A percentile compares a stretch with the other conserved stretches of the same genome.
These are phyloP conservation scores for Omphaloscelis lunosa DNA, from an alignment of 2,888 invertebrate genomes.

Conservation along the genomic window DNA sequence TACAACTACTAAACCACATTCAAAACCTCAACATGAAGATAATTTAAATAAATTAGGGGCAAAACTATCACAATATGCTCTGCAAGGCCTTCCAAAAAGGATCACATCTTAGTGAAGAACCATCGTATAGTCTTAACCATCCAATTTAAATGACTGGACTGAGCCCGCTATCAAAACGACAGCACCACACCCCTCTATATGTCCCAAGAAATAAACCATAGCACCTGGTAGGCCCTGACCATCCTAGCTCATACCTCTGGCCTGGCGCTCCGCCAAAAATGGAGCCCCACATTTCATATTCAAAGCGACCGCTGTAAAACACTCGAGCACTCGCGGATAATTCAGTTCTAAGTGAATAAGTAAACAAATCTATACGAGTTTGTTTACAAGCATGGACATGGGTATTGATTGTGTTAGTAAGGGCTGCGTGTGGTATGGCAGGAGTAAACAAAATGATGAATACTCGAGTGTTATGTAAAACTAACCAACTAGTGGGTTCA, in stretches of 20 bases:
- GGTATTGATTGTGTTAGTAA: slow-evolving; percentile 48
- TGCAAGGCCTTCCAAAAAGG: too few species aligned
- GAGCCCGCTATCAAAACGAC: background rate
- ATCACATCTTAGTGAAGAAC: background rate
- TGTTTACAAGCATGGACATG: slow-evolving; percentile 58
- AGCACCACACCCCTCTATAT: background rate
- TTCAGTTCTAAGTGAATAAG: slow-evolving; percentile 59
- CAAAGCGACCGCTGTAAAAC: slow-evolving; percentile 47
- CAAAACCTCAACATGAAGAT: background rate
- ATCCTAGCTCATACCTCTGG: slow-evolving; percentile 30
- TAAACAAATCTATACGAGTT: slow-evolving; percentile 59
- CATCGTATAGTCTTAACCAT: background rate
- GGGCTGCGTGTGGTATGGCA: background rate
- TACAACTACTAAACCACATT: background rate
- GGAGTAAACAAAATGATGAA: slow-evolving; percentile 17
- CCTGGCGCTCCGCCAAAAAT: slow-evolving; percentile 57
- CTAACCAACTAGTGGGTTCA: background rate
- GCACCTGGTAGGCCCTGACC: slow-evolving; percentile 12
- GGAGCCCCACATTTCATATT: slow-evolving; percentile 52
- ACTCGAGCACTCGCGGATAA: slow-evolving; percentile 41
- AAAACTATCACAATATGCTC: background rate
- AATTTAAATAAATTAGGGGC: background rate
- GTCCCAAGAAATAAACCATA: slow-evolving; percentile 11
- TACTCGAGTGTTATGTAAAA: slow-evolving; percentile 1
- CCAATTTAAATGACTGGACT: background rate